Evolutionary conservation across 2,888 invertebrate genomes (phyloP).

Genomic region (Cheilosia soror): DNA sequence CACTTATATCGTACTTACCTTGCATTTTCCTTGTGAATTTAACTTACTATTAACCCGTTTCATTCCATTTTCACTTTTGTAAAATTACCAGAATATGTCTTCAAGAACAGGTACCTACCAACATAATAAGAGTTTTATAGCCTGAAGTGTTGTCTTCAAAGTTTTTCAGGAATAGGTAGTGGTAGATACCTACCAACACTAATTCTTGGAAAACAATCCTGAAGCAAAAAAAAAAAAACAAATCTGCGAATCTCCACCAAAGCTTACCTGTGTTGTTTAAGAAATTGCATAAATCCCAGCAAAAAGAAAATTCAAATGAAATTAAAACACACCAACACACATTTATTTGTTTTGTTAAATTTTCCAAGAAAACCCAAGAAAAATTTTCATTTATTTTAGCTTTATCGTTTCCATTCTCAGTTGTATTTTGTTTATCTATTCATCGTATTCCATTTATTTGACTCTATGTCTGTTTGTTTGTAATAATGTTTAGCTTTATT

Average conservation of each 20-base stretch:
- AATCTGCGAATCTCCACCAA: background rate
- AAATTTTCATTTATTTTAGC: slow-evolving; percentile 70
- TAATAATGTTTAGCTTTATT: slow-evolving; percentile 64
- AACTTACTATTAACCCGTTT: too few species aligned
- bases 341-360: slow-evolving; percentile 59
- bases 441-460: slow-evolving; percentile 47
- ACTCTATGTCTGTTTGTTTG: slow-evolving; percentile 34
- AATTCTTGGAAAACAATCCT: too few species aligned
- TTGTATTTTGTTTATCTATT: slow-evolving; percentile 53
- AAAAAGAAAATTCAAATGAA: background rate
- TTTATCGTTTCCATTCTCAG: slow-evolving; percentile 39
- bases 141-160: too few species aligned
- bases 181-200: too few species aligned
- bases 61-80: too few species aligned
- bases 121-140: too few species aligned
- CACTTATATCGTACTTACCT: too few species aligned
- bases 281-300: background rate
- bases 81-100: too few species aligned
- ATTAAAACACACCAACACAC: slow-evolving; percentile 44
- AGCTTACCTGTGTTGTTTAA: slow-evolving; percentile 9
- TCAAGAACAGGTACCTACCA: too few species aligned
- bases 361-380: slow-evolving; percentile 72
- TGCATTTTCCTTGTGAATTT: too few species aligned
- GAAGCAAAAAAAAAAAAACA: too few species aligned
- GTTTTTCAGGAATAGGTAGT: too few species aligned